Percentiles rank a stretch among this genome's conserved stretches.
These are phyloP conservation scores for Nasonia vitripennis DNA, from an alignment of 1,140 invertebrate genomes.

Conservation along the genomic window DNA sequence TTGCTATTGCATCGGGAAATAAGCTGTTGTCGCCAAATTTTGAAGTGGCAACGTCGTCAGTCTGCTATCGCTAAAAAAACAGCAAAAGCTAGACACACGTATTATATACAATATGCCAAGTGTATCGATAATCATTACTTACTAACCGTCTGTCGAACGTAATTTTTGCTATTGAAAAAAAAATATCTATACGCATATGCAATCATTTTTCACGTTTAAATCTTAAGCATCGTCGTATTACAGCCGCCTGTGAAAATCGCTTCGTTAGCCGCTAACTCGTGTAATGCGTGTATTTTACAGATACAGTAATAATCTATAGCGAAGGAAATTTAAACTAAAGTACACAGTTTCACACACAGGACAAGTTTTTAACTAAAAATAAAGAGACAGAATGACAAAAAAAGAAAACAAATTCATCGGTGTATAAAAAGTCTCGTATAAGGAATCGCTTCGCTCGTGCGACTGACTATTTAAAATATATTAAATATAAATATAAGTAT, in stretches of 20 bases:
- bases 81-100: neutral
- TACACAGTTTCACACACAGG: neutral
- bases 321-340: neutral
- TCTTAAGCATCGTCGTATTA: neutral
- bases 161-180: neutral
- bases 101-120: neutral
- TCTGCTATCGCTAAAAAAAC: neutral
- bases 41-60: no score
- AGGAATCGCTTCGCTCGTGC: no score
- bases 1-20: no score
- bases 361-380: neutral
- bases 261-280: conserved; percentile 7
- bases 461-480: no score
- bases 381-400: neutral
- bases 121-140: conserved; percentile 21
- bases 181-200: neutral
- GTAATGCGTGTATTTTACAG: conserved; percentile 40
- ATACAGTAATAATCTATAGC: conserved; percentile 42
- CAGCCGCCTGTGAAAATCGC: conserved; percentile 19
- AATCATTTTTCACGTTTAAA: neutral
- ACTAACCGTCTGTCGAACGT: conserved; percentile 13
- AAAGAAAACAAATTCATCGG: conserved; percentile 14
- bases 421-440: conserved; percentile 39
- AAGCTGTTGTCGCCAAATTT: no score
- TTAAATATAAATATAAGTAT: no score